Evolutionary conservation across 2,888 invertebrate genomes (phyloP).

Genomic region (Brachylomia viminalis): DNA sequence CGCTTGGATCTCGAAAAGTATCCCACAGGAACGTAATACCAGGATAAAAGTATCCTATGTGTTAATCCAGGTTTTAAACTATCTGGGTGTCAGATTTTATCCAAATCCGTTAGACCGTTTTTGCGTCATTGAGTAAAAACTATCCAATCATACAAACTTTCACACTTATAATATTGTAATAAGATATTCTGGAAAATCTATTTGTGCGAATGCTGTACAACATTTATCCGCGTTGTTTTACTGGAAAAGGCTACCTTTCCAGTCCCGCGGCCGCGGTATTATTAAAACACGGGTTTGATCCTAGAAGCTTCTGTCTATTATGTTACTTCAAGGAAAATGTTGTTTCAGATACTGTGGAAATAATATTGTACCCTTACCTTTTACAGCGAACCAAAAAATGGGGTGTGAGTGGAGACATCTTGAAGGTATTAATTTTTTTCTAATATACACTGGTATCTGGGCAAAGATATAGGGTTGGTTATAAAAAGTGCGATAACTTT

Average conservation of each 20-base stretch:
- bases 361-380: slow-evolving; percentile 43
- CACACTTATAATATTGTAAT: neutral
- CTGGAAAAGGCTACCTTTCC: neutral
- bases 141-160: neutral
- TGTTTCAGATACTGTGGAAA: neutral
- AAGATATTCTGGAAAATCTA: neutral
- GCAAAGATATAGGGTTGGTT: too few species aligned
- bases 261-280: neutral
- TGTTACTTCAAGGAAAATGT: neutral
- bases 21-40: neutral
- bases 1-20: neutral
- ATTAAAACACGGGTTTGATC: neutral
- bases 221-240: neutral
- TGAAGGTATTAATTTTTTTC: slow-evolving; percentile 72
- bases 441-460: too few species aligned
- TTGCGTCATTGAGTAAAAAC: neutral
- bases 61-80: too few species aligned
- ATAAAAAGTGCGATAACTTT: too few species aligned
- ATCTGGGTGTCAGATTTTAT: neutral
- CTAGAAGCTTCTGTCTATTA: neutral
- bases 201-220: neutral
- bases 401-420: slow-evolving; percentile 82
- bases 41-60: neutral
- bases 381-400: slow-evolving; percentile 83
- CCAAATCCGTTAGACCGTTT: neutral